These are phyloP conservation scores for Panurus biarmicus DNA, from an alignment of 2,113 vertebrate genomes.

Conservation along the genomic window DNA sequence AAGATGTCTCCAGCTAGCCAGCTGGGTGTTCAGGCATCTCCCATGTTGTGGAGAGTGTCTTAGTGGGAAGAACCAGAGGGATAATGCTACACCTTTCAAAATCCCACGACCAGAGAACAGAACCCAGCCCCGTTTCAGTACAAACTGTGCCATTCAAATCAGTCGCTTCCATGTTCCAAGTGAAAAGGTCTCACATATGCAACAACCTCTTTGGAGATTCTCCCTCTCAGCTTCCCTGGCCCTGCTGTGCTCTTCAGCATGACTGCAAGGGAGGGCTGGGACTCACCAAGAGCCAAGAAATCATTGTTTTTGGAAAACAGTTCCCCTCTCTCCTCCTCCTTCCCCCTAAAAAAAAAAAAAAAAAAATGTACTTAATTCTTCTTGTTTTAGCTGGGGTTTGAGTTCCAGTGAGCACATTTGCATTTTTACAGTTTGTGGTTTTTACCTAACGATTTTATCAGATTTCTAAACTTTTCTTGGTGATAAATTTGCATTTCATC, in stretches of 20 bases:
- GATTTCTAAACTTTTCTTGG: slow-evolving; percentile 33
- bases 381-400: background rate
- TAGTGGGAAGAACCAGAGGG: slow-evolving; percentile 37
- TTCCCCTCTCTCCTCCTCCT: background rate
- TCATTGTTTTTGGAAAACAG: background rate
- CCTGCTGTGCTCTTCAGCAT: background rate
- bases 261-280: background rate
- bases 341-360: background rate
- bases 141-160: slow-evolving; percentile 67
- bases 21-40: background rate
- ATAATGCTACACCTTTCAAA: slow-evolving; percentile 36
- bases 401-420: background rate
- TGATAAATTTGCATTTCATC: slow-evolving; percentile 31
- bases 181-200: background rate
- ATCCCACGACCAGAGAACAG: background rate
- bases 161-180: slow-evolving; percentile 47
- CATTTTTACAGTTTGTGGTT: background rate
- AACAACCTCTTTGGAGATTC: background rate
- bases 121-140: background rate
- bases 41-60: background rate
- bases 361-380: background rate
- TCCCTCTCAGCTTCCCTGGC: background rate
- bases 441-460: background rate
- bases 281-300: background rate
- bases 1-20: background rate